Percentiles rank a stretch among this genome's conserved stretches.
phyloP scores from a whole-genome alignment of 2,113 vertebrate genomes.

The Sinocyclocheilus anshuiensis region DNA sequence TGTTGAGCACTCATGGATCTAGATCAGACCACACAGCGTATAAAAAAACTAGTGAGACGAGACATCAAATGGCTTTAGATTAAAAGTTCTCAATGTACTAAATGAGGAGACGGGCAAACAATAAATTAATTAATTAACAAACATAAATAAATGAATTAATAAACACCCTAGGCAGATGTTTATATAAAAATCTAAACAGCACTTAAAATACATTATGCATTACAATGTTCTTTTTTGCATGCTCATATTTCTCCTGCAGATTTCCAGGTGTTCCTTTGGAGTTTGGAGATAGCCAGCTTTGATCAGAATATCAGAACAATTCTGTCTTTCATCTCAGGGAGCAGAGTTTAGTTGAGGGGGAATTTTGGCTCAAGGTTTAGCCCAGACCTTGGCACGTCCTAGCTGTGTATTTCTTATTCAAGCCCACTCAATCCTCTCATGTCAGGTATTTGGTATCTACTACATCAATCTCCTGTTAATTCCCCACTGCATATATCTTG shows the following conservation, averaged over 20 bases:
- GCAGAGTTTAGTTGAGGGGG: constrained; percentile 69
- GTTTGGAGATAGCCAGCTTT: constrained; percentile 68
- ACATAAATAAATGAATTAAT: constrained; percentile 67
- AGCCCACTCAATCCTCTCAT: constrained; percentile 66
- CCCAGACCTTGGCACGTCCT: constrained; percentile 60
- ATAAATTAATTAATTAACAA: constrained; percentile 54
- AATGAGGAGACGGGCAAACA: constrained; percentile 45
- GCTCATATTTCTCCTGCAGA: constrained; percentile 62
- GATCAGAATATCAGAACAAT: constrained; percentile 76
- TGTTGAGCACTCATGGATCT: background rate
- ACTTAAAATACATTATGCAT: constrained; percentile 72
- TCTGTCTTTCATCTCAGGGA: constrained; percentile 72
- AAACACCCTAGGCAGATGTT: constrained; percentile 70
- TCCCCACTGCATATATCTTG: constrained; percentile 61
- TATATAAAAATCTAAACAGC: constrained; percentile 75
- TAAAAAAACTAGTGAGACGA: constrained; percentile 12
- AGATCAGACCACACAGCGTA: background rate
- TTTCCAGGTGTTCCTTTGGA: constrained; percentile 74
- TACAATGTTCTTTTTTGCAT: constrained; percentile 64
- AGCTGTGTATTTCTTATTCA: constrained; percentile 68
- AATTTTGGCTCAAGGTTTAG: constrained; percentile 71
- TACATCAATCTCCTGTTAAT: constrained; percentile 73
- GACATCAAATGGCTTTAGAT: constrained; percentile 51
- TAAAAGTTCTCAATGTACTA: constrained; percentile 62
- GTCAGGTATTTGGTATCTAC: constrained; percentile 67